Conservation (phyloP, 1,140 invertebrate genomes). For the Pygmarrhopalites habei region DNA sequence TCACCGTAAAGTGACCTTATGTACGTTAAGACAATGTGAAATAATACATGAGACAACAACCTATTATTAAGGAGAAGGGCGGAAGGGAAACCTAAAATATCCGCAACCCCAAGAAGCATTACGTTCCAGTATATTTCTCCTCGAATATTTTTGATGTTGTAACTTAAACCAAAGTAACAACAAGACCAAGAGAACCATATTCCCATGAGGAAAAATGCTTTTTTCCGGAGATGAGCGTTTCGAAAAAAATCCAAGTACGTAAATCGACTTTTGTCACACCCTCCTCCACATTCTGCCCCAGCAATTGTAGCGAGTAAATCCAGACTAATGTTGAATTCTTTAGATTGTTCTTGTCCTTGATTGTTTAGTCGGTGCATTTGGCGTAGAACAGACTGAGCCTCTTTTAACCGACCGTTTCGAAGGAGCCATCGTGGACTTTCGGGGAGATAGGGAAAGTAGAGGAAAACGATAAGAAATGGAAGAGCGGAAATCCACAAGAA, state of each 20-base stretch:
- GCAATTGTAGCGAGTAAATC: slow-evolving; percentile 4
- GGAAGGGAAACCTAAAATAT: slow-evolving; percentile 17
- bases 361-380: background rate
- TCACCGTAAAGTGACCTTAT: no score
- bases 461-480: slow-evolving; percentile 15
- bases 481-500: slow-evolving; percentile 11
- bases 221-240: background rate
- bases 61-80: slow-evolving; percentile 20
- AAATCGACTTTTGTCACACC: background rate
- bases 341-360: background rate
- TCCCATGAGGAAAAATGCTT: slow-evolving; percentile 14
- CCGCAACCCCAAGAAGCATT: slow-evolving; percentile 20
- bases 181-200: slow-evolving; percentile 25
- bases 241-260: slow-evolving; percentile 19
- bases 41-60: background rate
- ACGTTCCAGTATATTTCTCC: slow-evolving; percentile 27
- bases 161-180: slow-evolving; percentile 25
- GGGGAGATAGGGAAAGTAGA: background rate
- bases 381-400: background rate
- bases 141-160: slow-evolving; percentile 29
- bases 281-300: slow-evolving; percentile 1
- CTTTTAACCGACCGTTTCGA: background rate
- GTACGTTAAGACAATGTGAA: no score
- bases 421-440: slow-evolving; percentile 22
- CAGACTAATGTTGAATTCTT: background rate